phyloP scores from a whole-genome alignment of 2,113 vertebrate species.

The Phylloscopus trochilus region DNA sequence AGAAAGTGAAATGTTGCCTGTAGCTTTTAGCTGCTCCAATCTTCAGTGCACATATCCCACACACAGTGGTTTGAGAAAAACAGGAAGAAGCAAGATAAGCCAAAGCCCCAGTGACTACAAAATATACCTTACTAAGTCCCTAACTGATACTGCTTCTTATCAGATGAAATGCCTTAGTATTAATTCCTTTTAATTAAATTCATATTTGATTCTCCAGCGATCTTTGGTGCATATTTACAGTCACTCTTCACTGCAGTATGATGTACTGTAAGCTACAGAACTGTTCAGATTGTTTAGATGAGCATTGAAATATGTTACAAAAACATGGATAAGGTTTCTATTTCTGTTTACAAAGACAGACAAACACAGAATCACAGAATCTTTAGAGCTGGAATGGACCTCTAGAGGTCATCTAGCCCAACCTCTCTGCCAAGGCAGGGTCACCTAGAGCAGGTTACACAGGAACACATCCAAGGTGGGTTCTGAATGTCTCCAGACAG shows the following conservation, averaged over 20 bases:
- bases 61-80: conserved; percentile 56
- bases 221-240: conserved; percentile 2
- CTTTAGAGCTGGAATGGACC: not conserved
- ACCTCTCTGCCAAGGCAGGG: not conserved
- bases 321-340: not conserved
- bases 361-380: not conserved
- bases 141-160: conserved; percentile 54
- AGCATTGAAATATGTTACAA: not conserved
- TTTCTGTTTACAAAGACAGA: not conserved
- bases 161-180: conserved; percentile 55
- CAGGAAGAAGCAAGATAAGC: conserved; percentile 55
- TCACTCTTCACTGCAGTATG: not conserved
- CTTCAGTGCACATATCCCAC: not conserved
- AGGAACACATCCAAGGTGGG: not conserved
- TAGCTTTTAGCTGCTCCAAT: conserved; percentile 43
- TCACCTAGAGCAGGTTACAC: not conserved
- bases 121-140: conserved; percentile 54
- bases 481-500: not conserved
- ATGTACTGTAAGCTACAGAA: not conserved
- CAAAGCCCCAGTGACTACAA: conserved; percentile 31
- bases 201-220: conserved; percentile 16
- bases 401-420: not conserved
- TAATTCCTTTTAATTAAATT: conserved; percentile 65
- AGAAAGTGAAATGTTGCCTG: conserved; percentile 29
- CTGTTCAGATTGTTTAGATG: not conserved